phyloP scores from a whole-genome alignment of 2,888 invertebrate genomes.

The Allygus modestus region DNA sequence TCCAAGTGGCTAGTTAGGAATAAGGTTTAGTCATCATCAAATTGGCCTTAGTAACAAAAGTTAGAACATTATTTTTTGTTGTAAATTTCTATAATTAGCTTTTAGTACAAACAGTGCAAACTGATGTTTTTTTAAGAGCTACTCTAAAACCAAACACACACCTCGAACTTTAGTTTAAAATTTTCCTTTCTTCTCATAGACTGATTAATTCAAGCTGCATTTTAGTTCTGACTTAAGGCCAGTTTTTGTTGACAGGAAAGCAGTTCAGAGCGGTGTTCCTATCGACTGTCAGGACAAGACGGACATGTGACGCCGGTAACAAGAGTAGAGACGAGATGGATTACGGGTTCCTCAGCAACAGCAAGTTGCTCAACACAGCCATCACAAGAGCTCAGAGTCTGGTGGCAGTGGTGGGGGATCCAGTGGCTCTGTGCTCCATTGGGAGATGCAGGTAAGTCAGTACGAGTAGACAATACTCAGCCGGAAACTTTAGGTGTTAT shows the following conservation, averaged over 20 bases:
- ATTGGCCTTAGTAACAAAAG: no score
- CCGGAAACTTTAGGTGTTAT: no score
- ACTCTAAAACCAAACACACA: no score
- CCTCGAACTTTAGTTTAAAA: no score
- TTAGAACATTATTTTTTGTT: no score
- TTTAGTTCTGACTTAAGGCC: background rate
- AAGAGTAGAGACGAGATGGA: conserved; percentile 79
- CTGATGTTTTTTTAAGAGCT: no score
- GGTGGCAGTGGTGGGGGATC: conserved; percentile 91
- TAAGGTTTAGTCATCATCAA: no score
- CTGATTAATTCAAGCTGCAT: background rate
- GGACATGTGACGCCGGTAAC: conserved; percentile 81
- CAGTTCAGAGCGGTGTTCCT: conserved; percentile 90
- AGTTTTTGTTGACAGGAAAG: conserved; percentile 77
- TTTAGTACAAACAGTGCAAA: no score
- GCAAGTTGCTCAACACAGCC: conserved; percentile 89
- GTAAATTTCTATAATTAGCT: no score
- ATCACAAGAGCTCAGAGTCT: conserved; percentile 89
- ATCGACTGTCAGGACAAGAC: conserved; percentile 86
- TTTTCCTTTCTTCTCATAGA: no score
- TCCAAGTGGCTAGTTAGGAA: no score
- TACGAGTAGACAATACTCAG: background rate
- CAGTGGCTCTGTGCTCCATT: conserved; percentile 87
- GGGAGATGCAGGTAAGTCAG: conserved; percentile 81
- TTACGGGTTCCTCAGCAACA: conserved; percentile 90